These are phyloP conservation scores for Heliconius erato DNA, from an alignment of 2,888 invertebrate genomes.

Conservation along the genomic window DNA sequence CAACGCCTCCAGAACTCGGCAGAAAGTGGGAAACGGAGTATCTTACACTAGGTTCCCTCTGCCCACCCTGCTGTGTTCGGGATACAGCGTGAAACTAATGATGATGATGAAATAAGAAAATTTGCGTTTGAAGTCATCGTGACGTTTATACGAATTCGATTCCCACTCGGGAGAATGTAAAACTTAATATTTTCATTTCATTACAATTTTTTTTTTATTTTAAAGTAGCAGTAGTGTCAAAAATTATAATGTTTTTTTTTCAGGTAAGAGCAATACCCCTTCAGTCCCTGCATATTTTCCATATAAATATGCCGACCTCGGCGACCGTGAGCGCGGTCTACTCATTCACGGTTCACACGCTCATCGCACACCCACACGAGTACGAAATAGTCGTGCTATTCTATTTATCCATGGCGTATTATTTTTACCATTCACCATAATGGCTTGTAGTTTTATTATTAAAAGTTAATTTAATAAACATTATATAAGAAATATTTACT, in stretches of 20 bases:
- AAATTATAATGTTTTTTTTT: not conserved
- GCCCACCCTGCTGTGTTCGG: no score
- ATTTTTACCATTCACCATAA: not conserved
- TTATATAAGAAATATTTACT: not conserved
- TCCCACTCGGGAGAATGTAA: no score
- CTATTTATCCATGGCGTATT: not conserved
- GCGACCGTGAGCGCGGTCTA: not conserved
- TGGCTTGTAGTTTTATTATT: not conserved
- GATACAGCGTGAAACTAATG: no score
- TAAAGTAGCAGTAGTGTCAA: not conserved
- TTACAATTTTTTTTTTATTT: no score
- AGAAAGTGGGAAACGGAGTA: no score
- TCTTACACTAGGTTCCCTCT: no score
- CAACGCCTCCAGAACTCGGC: no score
- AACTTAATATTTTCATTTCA: no score
- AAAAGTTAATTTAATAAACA: not conserved
- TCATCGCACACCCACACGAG: not conserved
- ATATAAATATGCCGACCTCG: conserved; percentile 1
- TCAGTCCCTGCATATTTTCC: not conserved
- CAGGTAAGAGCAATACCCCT: not conserved
- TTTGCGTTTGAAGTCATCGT: no score
- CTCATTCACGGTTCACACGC: conserved; percentile 2
- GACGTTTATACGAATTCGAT: no score
- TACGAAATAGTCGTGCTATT: not conserved
- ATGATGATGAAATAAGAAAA: no score